phyloP scores from a whole-genome alignment of 1,140 invertebrate genomes.

The Ips nitidus region DNA sequence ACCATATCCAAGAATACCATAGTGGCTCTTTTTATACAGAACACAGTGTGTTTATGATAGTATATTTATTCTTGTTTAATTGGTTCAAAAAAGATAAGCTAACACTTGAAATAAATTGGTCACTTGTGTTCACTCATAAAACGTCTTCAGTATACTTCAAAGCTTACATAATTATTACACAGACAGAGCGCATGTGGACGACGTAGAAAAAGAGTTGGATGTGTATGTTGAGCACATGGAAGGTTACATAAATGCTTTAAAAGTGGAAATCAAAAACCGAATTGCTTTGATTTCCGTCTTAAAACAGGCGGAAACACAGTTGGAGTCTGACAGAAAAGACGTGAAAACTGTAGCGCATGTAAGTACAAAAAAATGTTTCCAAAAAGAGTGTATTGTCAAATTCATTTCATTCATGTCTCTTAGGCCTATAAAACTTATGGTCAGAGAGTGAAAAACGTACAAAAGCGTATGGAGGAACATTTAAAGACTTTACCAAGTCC shows the following conservation, averaged over 20 bases:
- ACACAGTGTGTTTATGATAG: no score
- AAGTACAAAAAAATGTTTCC: slow-evolving; percentile 53
- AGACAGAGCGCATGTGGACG: slow-evolving; percentile 82
- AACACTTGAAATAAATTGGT: no score
- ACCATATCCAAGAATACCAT: no score
- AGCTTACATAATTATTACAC: background rate
- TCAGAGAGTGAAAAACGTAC: slow-evolving; percentile 78
- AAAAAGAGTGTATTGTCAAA: background rate
- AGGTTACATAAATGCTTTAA: slow-evolving; percentile 75
- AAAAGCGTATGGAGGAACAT: slow-evolving; percentile 81
- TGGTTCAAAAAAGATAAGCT: no score
- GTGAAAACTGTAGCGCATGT: slow-evolving; percentile 92
- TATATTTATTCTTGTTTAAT: no score
- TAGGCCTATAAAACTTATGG: slow-evolving; percentile 93
- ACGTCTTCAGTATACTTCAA: no score
- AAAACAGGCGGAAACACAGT: slow-evolving; percentile 81
- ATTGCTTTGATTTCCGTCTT: slow-evolving; percentile 72
- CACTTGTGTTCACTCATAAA: no score
- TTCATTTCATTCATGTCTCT: background rate
- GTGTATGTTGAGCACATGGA: slow-evolving; percentile 76
- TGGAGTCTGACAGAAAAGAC: slow-evolving; percentile 85
- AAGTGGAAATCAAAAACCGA: slow-evolving; percentile 80
- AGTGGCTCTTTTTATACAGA: no score
- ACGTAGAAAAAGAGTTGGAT: slow-evolving; percentile 86
- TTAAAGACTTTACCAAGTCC: slow-evolving; percentile 63